Evolutionary conservation across 2,113 vertebrate species (phyloP), one percentile per base, ranked within the genome.

Genomic region (Indicator maculatus): DNA sequence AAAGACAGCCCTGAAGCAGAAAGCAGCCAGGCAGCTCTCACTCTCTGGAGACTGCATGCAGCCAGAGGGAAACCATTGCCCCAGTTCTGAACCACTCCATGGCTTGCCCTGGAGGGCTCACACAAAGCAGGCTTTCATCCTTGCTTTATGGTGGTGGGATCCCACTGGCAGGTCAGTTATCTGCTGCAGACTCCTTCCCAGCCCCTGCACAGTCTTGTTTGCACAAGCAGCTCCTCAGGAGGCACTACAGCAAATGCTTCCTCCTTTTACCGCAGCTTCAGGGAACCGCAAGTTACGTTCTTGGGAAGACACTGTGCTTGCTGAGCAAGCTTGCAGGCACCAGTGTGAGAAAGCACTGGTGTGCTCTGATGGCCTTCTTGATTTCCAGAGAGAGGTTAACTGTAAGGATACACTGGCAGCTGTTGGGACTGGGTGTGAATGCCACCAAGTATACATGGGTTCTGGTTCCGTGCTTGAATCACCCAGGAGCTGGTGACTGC

Each of bases 401-500:
- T 50, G 19, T 36, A 87, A 66, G 67, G 78, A 83, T 45, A 59
- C 85, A 89, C 83, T 83, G 84, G 71, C 74, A 83, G 9, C 61
- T 71, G 74, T 74, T 87, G 41, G 82, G 89, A 80, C 41, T 41
- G 91, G 93, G 60, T 74, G 60, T 44, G 80, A 93, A 93, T 81
- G 85, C 60, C 87, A 91, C 44, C 33, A 89, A 52, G 79, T 60
- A 84, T 23, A 91, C 94, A 87, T 44, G 63, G n/a, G 67, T 86
- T 88, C 93, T 92, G 84, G 92, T 88, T 91, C 82, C 67, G 60
- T 56, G 44, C 60, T 84, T 66, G 63, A 79, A 92, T 64, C 91
- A 75, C 44, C 0, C 4, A 91, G 64, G 44, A 95, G 77, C 58
- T 93, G 87, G 84, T 87, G 73, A 87, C 55, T 65, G 41, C 67